These are phyloP conservation scores for Lepisosteus oculatus DNA, from an alignment of 2,113 vertebrate genomes.

Conservation along the genomic window DNA sequence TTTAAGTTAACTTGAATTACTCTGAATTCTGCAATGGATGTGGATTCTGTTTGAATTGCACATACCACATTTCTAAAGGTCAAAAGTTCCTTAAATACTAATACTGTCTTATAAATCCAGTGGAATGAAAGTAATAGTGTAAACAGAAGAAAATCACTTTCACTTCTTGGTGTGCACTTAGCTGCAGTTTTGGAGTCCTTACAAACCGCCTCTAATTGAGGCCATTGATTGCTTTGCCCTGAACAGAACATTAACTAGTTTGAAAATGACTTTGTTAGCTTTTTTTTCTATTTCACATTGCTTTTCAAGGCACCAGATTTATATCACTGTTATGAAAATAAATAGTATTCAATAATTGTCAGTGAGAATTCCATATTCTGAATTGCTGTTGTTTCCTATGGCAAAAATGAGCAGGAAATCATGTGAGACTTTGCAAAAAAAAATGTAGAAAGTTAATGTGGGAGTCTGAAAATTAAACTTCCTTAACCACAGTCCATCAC, in stretches of 20 bases:
- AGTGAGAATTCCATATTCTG: neutral
- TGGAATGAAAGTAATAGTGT: slow-evolving; percentile 9
- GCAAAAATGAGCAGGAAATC: neutral
- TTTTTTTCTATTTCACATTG: neutral
- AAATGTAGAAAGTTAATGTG: neutral
- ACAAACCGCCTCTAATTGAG: slow-evolving; percentile 5
- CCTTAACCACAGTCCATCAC: slow-evolving; percentile 5
- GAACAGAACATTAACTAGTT: slow-evolving; percentile 9
- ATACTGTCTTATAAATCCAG: neutral
- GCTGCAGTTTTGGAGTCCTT: slow-evolving; percentile 8
- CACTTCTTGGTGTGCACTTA: slow-evolving; percentile 5
- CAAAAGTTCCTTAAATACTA: neutral
- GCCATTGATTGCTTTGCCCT: slow-evolving; percentile 16
- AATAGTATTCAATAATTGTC: slow-evolving; percentile 15
- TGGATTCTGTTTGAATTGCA: slow-evolving; percentile 1
- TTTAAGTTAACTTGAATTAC: too few relatives aligned
- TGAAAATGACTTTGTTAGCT: neutral
- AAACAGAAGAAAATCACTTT: slow-evolving; percentile 11
- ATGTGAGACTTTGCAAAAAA: too few relatives aligned
- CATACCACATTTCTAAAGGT: neutral
- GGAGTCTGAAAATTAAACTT: slow-evolving; percentile 1
- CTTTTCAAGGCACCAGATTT: neutral
- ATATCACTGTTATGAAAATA: slow-evolving; percentile 14
- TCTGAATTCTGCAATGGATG: neutral
- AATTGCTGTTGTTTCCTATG: neutral